phyloP scores from a whole-genome alignment of 2,888 invertebrate species.

The Leucophenga montana region DNA sequence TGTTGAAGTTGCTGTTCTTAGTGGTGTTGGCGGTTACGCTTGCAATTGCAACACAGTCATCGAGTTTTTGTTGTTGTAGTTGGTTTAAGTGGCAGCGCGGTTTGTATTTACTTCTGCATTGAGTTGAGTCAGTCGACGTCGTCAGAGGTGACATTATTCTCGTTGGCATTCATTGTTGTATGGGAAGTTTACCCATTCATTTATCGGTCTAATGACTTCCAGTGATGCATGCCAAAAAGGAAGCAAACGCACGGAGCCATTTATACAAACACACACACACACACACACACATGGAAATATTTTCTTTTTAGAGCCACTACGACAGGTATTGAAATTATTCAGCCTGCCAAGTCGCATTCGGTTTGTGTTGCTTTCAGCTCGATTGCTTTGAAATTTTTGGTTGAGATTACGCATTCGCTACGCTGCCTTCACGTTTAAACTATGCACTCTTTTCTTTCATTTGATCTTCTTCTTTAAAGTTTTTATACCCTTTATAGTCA shows the following conservation, averaged over 20 bases:
- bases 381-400: conserved; percentile 1
- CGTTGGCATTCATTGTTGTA: conserved; percentile 29
- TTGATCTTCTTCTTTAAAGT: too few relatives aligned
- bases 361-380: background rate
- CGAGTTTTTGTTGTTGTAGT: conserved; percentile 6
- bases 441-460: background rate
- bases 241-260: conserved; percentile 25
- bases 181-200: conserved; percentile 57
- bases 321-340: conserved; percentile 2
- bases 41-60: conserved; percentile 3
- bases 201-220: conserved; percentile 60
- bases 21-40: conserved; percentile 19
- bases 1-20: conserved; percentile 6
- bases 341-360: background rate
- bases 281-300: background rate
- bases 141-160: conserved; percentile 24
- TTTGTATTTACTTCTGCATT: background rate
- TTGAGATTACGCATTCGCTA: conserved; percentile 18
- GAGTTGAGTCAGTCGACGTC: background rate
- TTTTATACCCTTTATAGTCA: background rate
- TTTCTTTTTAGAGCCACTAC: background rate
- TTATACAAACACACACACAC: background rate
- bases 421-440: background rate
- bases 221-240: conserved; percentile 51
- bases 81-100: background rate